Evolutionary conservation across 1,140 invertebrate species (phyloP).

Genomic region (Asobara japonica): DNA sequence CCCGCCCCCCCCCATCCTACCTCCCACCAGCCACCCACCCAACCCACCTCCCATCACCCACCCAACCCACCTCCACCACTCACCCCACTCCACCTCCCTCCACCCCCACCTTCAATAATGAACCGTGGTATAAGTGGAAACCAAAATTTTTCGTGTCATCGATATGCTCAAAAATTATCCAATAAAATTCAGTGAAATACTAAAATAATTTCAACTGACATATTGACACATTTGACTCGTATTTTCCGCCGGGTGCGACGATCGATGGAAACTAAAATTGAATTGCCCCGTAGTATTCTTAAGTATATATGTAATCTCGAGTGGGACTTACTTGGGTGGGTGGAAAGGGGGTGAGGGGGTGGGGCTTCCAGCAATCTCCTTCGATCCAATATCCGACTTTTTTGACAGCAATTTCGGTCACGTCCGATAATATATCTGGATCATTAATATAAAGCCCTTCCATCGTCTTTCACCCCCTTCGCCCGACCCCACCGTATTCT

Average conservation of each 20-base stretch:
- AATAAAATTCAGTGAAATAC: background rate
- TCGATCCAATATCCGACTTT: slow-evolving; percentile 69
- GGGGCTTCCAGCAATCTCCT: slow-evolving; percentile 63
- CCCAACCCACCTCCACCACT: too few relatives aligned
- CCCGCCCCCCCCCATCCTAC: too few relatives aligned
- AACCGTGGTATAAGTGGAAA: too few relatives aligned
- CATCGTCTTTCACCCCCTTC: background rate
- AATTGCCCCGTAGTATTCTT: slow-evolving; percentile 1
- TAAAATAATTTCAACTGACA: background rate
- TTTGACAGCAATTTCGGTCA: slow-evolving; percentile 70
- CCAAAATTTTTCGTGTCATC: background rate
- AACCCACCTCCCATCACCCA: too few relatives aligned
- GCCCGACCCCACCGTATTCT: background rate
- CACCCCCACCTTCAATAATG: too few relatives aligned
- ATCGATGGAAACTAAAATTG: slow-evolving; percentile 1
- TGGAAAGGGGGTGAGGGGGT: slow-evolving; percentile 27
- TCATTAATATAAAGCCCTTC: slow-evolving; percentile 68
- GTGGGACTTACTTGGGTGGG: background rate
- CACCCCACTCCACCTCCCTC: too few relatives aligned
- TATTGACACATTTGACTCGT: background rate
- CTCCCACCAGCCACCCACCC: too few relatives aligned
- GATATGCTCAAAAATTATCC: background rate
- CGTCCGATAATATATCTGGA: slow-evolving; percentile 69
- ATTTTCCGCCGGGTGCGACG: background rate
- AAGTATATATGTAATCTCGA: background rate